Base-by-base conservation (phyloP, 2,888 invertebrate genomes). In the Pegoplata infirma region DNA sequence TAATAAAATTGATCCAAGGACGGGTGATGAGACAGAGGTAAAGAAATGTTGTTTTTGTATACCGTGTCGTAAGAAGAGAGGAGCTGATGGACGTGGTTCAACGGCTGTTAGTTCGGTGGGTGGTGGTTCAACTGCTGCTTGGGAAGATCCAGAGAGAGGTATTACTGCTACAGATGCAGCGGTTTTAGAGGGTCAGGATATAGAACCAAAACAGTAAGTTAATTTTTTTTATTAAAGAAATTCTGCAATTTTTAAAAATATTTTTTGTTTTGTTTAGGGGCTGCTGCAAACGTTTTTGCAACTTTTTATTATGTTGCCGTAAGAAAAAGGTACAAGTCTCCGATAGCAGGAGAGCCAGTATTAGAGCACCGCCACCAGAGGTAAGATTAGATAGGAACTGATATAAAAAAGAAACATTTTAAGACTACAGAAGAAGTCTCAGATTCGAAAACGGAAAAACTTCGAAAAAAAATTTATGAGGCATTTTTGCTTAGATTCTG, bases 281-380 rank as follows among this genome's bases (percentile, higher is more conserved):
- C 19, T 90, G 89, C 75, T 90, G 89, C 76, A 85, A 84, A 63
- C 85, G 86, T 46, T 85, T 88, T 71, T 87, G 86, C 78, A 82
- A 85, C 5, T 85, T 85, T 80, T 46, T 90, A 17, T 80, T 86
- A 25, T 90, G 92, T 2, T 90, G 87, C 10, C 91, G 91, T 71
- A 91, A 90, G 68, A 84, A 83, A 21, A 82, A 83, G 0, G 80
- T 82, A 0, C 88, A 90, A 0, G 83, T 83, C 6, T 80, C 83
- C 3, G 90, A 91, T n/a, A 92, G 92, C 82, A 89, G 94, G 8
- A 90, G 93, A 49, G 91, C 92, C 72, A 94, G 94, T 81, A 89
- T 93, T 86, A 84, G 84, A 59, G 92, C 93, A 0, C 92, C 93
- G 0, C 91, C 92, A 28, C 80, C 80, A 10, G 93, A 93, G 90